Percentiles rank a stretch among this genome's conserved stretches.
Evolutionary conservation across 2,888 invertebrate species (phyloP).

Genomic region (Neelides folsomi): DNA sequence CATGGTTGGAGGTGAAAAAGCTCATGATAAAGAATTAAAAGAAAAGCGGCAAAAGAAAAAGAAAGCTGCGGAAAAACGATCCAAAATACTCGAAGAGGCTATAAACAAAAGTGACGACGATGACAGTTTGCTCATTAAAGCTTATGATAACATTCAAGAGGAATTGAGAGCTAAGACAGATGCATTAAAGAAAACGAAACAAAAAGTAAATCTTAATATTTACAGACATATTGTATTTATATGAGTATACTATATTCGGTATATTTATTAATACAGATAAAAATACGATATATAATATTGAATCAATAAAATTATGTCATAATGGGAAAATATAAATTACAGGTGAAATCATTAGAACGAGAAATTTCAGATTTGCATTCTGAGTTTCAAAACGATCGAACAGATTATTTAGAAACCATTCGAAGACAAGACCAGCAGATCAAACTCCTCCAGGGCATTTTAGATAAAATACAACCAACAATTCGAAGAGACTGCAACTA

Average conservation of each 20-base stretch:
- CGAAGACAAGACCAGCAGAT: conserved; percentile 56
- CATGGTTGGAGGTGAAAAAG: conserved; percentile 67
- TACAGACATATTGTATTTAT: no score
- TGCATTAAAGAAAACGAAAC: conserved; percentile 49
- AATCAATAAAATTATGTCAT: neutral
- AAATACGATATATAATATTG: no score
- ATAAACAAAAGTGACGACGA: conserved; percentile 50
- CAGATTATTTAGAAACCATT: conserved; percentile 71
- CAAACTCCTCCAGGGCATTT: conserved; percentile 52
- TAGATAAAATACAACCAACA: conserved; percentile 53
- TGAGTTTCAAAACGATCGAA: conserved; percentile 65
- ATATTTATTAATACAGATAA: no score
- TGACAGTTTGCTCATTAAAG: conserved; percentile 53
- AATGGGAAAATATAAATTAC: conserved; percentile 7
- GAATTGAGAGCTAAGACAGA: conserved; percentile 60
- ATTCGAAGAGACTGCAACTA: conserved; percentile 61
- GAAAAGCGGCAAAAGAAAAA: conserved; percentile 52
- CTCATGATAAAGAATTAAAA: conserved; percentile 55
- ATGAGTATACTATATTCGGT: no score
- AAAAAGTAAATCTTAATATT: conserved; percentile 43
- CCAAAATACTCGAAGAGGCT: conserved; percentile 46
- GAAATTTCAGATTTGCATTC: conserved; percentile 64
- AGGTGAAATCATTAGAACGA: conserved; percentile 52
- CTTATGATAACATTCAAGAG: conserved; percentile 64
- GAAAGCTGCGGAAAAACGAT: conserved; percentile 51